Conservation (phyloP, 2,113 vertebrate genomes). For the Cricetomys ansorgei region DNA sequence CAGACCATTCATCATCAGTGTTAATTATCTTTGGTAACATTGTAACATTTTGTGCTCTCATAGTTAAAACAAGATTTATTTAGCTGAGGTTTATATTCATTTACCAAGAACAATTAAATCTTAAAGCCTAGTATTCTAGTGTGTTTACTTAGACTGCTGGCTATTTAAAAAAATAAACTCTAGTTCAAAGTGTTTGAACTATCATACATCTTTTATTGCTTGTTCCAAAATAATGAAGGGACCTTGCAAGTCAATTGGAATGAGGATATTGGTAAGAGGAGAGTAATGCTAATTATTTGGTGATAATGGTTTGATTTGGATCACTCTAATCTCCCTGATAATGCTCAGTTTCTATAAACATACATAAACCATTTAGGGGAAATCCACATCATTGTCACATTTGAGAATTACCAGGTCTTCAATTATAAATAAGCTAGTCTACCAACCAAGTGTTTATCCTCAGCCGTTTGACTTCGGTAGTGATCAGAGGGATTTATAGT, state of each 20-base stretch:
- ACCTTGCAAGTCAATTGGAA: background rate
- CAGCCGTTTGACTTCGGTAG: background rate
- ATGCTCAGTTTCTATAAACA: background rate
- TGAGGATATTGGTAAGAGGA: background rate
- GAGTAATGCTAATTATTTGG: background rate
- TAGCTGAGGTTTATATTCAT: background rate
- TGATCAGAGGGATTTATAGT: background rate
- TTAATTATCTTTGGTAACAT: background rate
- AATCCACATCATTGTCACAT: background rate
- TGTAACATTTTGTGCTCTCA: background rate
- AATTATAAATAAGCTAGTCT: background rate
- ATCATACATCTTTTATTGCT: conserved; percentile 33
- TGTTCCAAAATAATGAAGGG: background rate
- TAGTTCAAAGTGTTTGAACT: background rate
- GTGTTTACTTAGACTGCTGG: background rate
- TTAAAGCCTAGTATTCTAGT: background rate
- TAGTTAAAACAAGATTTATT: background rate
- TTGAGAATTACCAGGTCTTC: background rate
- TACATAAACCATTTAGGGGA: background rate
- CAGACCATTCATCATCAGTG: background rate
- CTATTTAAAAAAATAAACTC: background rate
- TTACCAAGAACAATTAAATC: conserved; percentile 1
- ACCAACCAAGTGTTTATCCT: background rate
- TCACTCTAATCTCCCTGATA: background rate
- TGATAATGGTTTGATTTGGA: background rate